Evolutionary conservation across 2,113 vertebrate genomes (phyloP), one percentile per base, ranked within the genome.

Genomic region (Falcunculus frontatus): DNA sequence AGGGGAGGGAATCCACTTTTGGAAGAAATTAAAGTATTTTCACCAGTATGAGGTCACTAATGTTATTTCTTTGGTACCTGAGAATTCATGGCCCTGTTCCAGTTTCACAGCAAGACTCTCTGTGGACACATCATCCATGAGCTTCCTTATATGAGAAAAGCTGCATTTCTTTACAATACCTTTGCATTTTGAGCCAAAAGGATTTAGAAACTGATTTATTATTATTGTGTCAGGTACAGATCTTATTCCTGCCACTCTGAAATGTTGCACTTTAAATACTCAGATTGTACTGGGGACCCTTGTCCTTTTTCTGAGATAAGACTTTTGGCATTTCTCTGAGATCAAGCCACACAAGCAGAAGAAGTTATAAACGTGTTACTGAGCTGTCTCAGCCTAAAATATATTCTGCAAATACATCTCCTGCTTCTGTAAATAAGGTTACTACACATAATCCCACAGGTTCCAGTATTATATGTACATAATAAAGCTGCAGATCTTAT

Each of bases 401-500:
- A 78, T 12, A 84, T 65, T 65, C 90, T 93, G 76, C 91, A 91
- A 92, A 95, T 21, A 76, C 67, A 37, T 84, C 67, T 74, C 70
- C 42, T 82, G 75, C 20, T 77, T 93, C 82, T 88, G 90, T 96
- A 96, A 87, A 89, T 90, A 94, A 94, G 74, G 78, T 96, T 92
- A 69, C 78, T 95, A 30, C 50, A 69, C 56, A 49, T 27, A 92
- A 93, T 92, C 90, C 90, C 93, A 44, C 37, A 84, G 75, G 79
- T 65, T 57, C 32, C 62, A 53, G 84, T 30, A 92, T 92, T 88
- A 79, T 84, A 89, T 86, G 68, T 75, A 93, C 70, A 86, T 92
- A 94, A 92, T 94, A 97, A 95, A 93, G 72, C 91, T 93, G 83
- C 88, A 95, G 63, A 84, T 93, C 82, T 97, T 90, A 95, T 52